Percentiles rank a stretch among this genome's conserved stretches.
phyloP scores from a whole-genome alignment of 2,888 invertebrate genomes.

The Brenthis daphne region DNA sequence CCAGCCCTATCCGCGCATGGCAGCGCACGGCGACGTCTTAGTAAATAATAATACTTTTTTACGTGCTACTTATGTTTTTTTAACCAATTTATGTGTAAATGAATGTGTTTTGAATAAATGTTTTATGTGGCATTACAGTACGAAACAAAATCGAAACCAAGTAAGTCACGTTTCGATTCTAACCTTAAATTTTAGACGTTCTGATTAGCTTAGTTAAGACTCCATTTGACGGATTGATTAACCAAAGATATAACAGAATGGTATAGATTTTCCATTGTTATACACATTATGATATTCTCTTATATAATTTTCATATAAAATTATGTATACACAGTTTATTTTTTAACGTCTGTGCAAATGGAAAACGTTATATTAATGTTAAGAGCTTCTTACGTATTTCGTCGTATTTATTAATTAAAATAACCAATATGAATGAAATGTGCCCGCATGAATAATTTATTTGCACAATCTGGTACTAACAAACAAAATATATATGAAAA shows the following conservation, averaged over 20 bases:
- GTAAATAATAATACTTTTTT: slow-evolving; percentile 45
- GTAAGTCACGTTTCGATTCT: slow-evolving; percentile 21
- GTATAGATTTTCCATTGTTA: not conserved
- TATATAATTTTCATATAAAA: slow-evolving; percentile 1
- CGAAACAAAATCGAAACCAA: not conserved
- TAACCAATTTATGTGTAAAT: slow-evolving; percentile 13
- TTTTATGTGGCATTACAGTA: not conserved
- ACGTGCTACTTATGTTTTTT: slow-evolving; percentile 31
- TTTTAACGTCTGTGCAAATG: not conserved
- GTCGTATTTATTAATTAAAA: not conserved
- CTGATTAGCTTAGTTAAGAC: slow-evolving; percentile 9
- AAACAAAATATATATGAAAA: not conserved
- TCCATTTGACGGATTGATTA: slow-evolving; percentile 16
- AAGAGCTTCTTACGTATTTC: not conserved
- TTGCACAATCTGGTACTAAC: not conserved
- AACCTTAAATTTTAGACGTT: slow-evolving; percentile 22
- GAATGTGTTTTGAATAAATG: not conserved
- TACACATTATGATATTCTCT: not conserved
- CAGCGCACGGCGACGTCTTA: slow-evolving; percentile 49
- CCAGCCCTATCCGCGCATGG: slow-evolving; percentile 61
- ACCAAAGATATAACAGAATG: slow-evolving; percentile 8
- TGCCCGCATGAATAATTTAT: not conserved
- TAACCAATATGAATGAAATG: not conserved
- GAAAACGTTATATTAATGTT: not conserved
- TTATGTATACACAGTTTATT: not conserved